Evolutionary conservation across 2,797 vertebrate species (phyloP), one percentile per base, ranked within the genome.

Genomic region (Crocidura indochinensis): DNA sequence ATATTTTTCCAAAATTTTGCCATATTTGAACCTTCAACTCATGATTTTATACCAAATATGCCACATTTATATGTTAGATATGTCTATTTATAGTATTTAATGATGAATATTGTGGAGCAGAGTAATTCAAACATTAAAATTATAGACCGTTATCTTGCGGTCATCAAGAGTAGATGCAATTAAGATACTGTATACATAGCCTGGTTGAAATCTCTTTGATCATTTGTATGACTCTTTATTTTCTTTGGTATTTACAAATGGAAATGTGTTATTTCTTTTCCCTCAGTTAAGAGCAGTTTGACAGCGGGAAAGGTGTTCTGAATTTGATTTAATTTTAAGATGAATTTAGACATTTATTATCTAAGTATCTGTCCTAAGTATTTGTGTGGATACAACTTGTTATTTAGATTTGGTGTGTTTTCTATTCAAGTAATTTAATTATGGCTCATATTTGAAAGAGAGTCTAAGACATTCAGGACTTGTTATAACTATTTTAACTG

Each of bases 281-380:
- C 19, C 56, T 60, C 56, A 60, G 38, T 38, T 38, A 38, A 38
- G 68, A 22, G 69, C 93, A 51, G 10, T 81, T 86, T 84, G 31
- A 69, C 11, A 81, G 12, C 73, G 19, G 29, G 29, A 84, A 84
- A 68, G 22, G 27, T 91, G 83, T 73, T 44, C 10, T 38, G 38
- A 38, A 38, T 38, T 20, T 76, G 26, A 80, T 44, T 80, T 80
- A 85, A 86, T 75, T 86, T 73, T 85, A 29, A 89, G 93, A 85
- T 83, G 10, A 65, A 80, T 92, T 95, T 51, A 87, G 19, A 92
- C 80, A 78, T 91, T 2, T 88, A 93, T 93, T 90, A 76, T 56
- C 20, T 91, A 86, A 78, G 14, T 79, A 5, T 85, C 53, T 87
- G 9, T 81, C 67, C 15, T 91, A 89, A 64, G 15, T 73, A 56